Evolutionary conservation across 2,113 vertebrate genomes (phyloP).

Genomic region (Zeus faber): DNA sequence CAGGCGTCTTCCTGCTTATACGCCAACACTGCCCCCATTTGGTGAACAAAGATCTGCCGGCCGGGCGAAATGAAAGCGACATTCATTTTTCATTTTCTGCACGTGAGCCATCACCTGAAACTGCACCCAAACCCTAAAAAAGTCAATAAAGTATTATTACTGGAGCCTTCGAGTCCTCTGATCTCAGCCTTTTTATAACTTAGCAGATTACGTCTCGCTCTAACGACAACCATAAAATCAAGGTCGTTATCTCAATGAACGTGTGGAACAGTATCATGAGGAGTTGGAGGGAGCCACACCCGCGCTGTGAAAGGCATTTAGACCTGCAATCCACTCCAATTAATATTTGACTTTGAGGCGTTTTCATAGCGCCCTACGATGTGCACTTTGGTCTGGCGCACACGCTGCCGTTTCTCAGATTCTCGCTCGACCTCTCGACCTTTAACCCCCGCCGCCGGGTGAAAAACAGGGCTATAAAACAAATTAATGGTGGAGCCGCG

Average conservation of each 20-base stretch:
- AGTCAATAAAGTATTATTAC: slow-evolving; percentile 14
- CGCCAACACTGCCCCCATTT: slow-evolving; percentile 53
- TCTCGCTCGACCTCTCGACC: slow-evolving; percentile 30
- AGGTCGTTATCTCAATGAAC: slow-evolving; percentile 21
- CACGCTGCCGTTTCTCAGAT: slow-evolving; percentile 12
- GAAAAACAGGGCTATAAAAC: slow-evolving; percentile 58
- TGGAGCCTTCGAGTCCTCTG: slow-evolving; percentile 9
- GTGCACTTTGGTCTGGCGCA: neutral
- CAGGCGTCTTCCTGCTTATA: neutral
- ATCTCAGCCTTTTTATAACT: slow-evolving; percentile 46
- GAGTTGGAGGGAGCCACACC: neutral
- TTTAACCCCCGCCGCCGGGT: slow-evolving; percentile 47
- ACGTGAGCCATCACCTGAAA: slow-evolving; percentile 14
- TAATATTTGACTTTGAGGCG: slow-evolving; percentile 38
- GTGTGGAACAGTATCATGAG: neutral
- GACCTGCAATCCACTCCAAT: slow-evolving; percentile 15
- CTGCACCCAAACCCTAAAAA: slow-evolving; percentile 21
- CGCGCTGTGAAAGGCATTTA: slow-evolving; percentile 2
- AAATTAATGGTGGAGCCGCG: slow-evolving; percentile 33
- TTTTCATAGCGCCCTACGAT: slow-evolving; percentile 19
- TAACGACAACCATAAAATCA: slow-evolving; percentile 48
- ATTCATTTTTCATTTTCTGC: slow-evolving; percentile 10
- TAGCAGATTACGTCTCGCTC: slow-evolving; percentile 26
- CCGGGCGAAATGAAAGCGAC: neutral
- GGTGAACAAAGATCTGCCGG: slow-evolving; percentile 13